Evolutionary conservation across 1,140 invertebrate genomes (phyloP), one percentile per base, ranked within the genome.

Genomic region (Adoxophyes honmai): DNA sequence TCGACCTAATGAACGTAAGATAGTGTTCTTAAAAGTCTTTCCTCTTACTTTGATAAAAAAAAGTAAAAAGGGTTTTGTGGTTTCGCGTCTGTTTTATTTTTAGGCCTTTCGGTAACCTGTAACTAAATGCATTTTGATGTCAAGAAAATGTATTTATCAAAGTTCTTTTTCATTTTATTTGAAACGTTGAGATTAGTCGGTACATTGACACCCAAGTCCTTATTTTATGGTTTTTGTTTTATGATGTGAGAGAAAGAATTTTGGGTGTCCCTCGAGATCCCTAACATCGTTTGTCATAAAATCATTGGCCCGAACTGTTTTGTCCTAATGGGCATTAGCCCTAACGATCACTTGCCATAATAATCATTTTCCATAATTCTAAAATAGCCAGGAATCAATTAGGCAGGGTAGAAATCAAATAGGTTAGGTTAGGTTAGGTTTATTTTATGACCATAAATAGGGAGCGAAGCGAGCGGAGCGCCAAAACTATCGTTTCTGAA

Each of bases 81-180:
- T 48, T 28, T 10, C 2, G 18, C 11, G 10, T 48, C 7, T 9
- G 15, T 21, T 44, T 18, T 48, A 28, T 48, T 48, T 48, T 48
- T 48, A 48, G 16, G 10, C 42, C 42, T 28, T 21, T 21, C 21
- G 42, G 21, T 48, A 48, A 48, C 42, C 6, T 28, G 21, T 48
- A 7, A n/a, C n/a, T n/a, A n/a, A 48, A 48, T 16, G 42, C 11
- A 21, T 21, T 28, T 48, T 48, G 28, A 18, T 48, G 18, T 7
- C 18, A 48, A 48, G 21, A 48, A 21, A 48, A 15, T 14, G 5
- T 21, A 48, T 48, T 48, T 48, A 48, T 48, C 42, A 48, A 48
- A 6, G n/a, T 16, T 1, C 21, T 10, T 11, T 44, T 44, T 8
- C 8, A 18, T 33, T 48, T 48, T 48, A 6, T 48, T 48, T n/a